These are phyloP conservation scores for Notodonta dromedarius DNA, from an alignment of 2,888 invertebrate species.

Conservation along the genomic window DNA sequence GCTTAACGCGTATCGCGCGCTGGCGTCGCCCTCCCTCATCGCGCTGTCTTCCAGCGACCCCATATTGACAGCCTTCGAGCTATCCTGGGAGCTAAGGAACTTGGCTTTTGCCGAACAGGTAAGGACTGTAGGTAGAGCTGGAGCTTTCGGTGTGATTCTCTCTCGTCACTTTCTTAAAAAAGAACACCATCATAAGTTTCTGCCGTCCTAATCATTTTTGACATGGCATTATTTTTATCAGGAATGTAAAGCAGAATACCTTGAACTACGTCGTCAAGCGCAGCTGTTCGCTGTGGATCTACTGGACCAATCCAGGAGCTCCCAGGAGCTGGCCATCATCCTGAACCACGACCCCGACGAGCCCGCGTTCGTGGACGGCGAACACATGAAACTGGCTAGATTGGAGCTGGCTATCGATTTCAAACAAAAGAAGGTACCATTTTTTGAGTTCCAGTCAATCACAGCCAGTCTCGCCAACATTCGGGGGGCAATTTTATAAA, in stretches of 20 bases:
- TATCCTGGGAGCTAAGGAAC: conserved; percentile 96
- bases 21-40: conserved; percentile 97
- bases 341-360: conserved; percentile 95
- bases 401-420: conserved; percentile 96
- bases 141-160: too few relatives aligned
- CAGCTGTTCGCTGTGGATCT: conserved; percentile 96
- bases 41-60: conserved; percentile 97
- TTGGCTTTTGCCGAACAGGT: conserved; percentile 91
- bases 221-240: conserved; percentile 34
- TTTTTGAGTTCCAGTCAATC: too few relatives aligned
- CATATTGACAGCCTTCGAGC: conserved; percentile 95
- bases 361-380: conserved; percentile 89
- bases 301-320: conserved; percentile 95
- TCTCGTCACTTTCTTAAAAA: too few relatives aligned
- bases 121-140: background rate
- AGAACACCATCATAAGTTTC: too few relatives aligned
- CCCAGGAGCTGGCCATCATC: conserved; percentile 96
- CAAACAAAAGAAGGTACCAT: conserved; percentile 98
- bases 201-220: too few relatives aligned
- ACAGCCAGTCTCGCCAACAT: too few relatives aligned
- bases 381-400: conserved; percentile 93
- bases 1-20: conserved; percentile 95
- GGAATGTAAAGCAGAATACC: conserved; percentile 96
- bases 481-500: too few relatives aligned
- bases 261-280: conserved; percentile 92